Evolutionary conservation across 2,888 invertebrate species (phyloP).

Genomic region (Hyles lineata): DNA sequence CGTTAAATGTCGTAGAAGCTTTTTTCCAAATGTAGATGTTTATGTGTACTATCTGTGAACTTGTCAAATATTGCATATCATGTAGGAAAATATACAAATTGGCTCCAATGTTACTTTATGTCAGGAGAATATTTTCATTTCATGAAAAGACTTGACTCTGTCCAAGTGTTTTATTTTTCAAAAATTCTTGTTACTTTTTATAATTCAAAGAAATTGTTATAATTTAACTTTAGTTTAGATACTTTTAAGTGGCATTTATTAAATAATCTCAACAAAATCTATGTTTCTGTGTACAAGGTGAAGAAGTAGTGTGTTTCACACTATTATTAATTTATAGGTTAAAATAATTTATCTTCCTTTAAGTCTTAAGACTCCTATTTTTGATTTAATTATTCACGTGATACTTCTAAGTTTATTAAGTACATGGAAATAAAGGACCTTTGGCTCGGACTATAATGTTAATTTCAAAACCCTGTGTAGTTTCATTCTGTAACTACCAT

Average conservation of each 20-base stretch:
- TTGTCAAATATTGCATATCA: constrained; percentile 37
- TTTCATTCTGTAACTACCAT: constrained; percentile 36
- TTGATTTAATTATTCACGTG: constrained; percentile 67
- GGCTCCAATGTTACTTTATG: constrained; percentile 9
- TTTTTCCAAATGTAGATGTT: constrained; percentile 10
- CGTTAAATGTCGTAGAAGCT: neutral
- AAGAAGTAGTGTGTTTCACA: constrained; percentile 56
- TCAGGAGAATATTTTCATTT: neutral
- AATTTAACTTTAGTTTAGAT: constrained; percentile 47
- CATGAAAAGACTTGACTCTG: constrained; percentile 12
- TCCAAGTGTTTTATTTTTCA: constrained; percentile 31
- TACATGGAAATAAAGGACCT: constrained; percentile 74
- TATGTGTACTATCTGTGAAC: constrained; percentile 22
- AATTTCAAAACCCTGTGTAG: constrained; percentile 77
- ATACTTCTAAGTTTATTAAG: constrained; percentile 76
- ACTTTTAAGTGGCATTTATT: constrained; percentile 64
- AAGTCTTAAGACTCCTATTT: constrained; percentile 24
- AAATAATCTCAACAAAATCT: constrained; percentile 55
- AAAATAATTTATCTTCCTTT: constrained; percentile 61
- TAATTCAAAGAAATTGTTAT: constrained; percentile 44
- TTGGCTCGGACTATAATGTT: constrained; percentile 42
- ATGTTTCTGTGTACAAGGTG: constrained; percentile 52
- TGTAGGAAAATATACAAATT: constrained; percentile 27
- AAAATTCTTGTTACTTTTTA: constrained; percentile 38
- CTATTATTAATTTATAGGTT: constrained; percentile 59